A percentile compares a stretch with the other conserved stretches of the same genome.
phyloP scores from a whole-genome alignment of 2,888 invertebrate genomes.

The Tubulanus polymorphus region DNA sequence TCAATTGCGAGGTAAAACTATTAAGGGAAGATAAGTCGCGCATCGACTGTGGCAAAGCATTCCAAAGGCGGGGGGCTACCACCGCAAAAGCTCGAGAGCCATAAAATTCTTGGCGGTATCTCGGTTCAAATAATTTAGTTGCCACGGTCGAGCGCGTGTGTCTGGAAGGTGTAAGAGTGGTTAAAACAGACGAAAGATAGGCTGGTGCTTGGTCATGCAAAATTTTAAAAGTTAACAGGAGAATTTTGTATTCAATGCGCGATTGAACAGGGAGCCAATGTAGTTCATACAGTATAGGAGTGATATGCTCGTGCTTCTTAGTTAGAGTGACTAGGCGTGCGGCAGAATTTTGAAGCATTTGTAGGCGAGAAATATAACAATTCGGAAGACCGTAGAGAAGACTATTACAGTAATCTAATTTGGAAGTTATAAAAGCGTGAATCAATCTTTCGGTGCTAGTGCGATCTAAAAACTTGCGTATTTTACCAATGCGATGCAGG shows the following conservation, averaged over 20 bases:
- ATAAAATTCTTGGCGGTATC: too few relatives aligned
- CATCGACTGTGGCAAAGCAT: too few relatives aligned
- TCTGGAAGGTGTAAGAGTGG: too few relatives aligned
- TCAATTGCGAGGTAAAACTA: too few relatives aligned
- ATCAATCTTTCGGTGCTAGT: conserved; percentile 3
- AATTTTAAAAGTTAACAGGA: not conserved
- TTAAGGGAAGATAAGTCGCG: too few relatives aligned
- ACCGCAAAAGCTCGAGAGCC: too few relatives aligned
- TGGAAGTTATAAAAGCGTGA: not conserved
- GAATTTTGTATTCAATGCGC: conserved; percentile 6
- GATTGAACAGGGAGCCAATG: conserved; percentile 7
- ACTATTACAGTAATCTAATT: not conserved
- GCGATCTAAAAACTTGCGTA: not conserved
- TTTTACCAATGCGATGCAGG: not conserved
- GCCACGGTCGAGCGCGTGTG: too few relatives aligned
- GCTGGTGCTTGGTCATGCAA: not conserved
- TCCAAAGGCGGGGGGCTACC: too few relatives aligned
- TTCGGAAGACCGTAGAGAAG: not conserved
- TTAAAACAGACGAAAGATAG: too few relatives aligned
- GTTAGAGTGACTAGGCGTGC: not conserved
- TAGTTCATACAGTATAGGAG: not conserved
- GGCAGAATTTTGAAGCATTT: not conserved
- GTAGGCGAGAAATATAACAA: not conserved
- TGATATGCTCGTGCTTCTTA: not conserved
- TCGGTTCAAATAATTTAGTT: too few relatives aligned